These are phyloP conservation scores for Glareola pratincola DNA, from an alignment of 2,113 vertebrate species.

Conservation along the genomic window DNA sequence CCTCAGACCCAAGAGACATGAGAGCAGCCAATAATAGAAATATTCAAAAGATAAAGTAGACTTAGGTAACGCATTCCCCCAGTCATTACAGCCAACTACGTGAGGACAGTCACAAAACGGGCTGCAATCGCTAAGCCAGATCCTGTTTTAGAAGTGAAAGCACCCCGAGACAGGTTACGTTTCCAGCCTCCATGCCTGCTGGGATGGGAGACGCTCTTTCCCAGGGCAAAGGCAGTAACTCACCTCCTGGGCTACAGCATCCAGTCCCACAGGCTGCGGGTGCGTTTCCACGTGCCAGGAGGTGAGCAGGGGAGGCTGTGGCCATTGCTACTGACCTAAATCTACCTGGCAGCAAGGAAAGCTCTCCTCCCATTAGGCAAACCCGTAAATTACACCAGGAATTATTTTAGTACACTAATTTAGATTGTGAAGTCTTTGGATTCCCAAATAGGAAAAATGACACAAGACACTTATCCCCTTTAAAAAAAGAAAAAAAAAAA, in stretches of 20 bases:
- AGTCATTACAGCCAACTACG: not conserved
- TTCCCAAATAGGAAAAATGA: not conserved
- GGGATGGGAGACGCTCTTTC: not conserved
- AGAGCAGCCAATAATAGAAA: not conserved
- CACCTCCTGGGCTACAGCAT: not conserved
- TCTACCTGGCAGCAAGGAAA: not conserved
- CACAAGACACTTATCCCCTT: not conserved
- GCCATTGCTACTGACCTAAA: not conserved
- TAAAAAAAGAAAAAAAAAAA: not conserved
- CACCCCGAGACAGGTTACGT: rapidly evolving
- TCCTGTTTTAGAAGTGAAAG: not conserved
- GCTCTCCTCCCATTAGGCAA: not conserved
- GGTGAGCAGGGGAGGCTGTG: not conserved
- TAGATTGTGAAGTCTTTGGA: not conserved
- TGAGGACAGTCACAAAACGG: not conserved
- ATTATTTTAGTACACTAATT: not conserved
- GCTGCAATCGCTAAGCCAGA: not conserved
- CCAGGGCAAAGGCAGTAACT: not conserved
- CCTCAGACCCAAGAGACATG: not conserved
- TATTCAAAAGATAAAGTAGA: not conserved
- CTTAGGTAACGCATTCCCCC: not conserved
- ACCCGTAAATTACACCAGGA: not conserved
- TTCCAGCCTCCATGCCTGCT: not conserved
- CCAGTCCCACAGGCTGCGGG: not conserved
- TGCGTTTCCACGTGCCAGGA: rapidly evolving